Percentiles rank a stretch among this genome's conserved stretches.
Conservation (phyloP, 37 sponge, comb jelly and placozoan species). For the Ephydatia muelleri region DNA sequence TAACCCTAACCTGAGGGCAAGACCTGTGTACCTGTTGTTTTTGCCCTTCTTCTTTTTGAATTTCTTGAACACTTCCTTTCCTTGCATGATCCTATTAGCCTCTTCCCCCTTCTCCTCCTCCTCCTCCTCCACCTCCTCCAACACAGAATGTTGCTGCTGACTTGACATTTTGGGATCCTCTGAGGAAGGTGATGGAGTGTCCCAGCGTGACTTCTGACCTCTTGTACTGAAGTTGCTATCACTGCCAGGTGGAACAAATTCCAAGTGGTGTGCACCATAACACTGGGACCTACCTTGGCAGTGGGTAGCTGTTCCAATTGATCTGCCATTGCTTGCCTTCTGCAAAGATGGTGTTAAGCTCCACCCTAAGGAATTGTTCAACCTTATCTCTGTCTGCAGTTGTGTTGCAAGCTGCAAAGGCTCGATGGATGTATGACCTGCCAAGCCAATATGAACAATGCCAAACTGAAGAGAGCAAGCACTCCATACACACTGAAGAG, state of each 20-base stretch:
- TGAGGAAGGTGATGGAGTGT: slow-evolving; percentile 60
- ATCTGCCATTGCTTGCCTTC: slow-evolving; percentile 65
- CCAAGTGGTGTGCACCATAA: neutral
- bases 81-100: neutral
- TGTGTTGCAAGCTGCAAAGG: slow-evolving; percentile 53
- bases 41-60: slow-evolving; percentile 28
- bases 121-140: neutral
- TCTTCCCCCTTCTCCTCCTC: slow-evolving; percentile 8
- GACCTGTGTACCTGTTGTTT: slow-evolving; percentile 34
- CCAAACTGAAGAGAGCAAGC: too few relatives aligned
- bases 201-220: slow-evolving; percentile 63
- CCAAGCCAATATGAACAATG: too few relatives aligned
- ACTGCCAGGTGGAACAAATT: neutral
- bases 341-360: slow-evolving; percentile 58
- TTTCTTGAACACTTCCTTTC: slow-evolving; percentile 18
- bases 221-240: neutral
- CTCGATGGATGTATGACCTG: slow-evolving; percentile 55
- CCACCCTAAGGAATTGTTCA: slow-evolving; percentile 50
- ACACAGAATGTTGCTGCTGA: neutral
- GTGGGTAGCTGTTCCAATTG: slow-evolving; percentile 75
- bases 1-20: neutral
- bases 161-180: neutral
- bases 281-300: slow-evolving; percentile 80
- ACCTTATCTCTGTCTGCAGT: slow-evolving; percentile 60
- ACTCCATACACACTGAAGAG: slow-evolving; percentile 15